Conservation (phyloP, 2,888 invertebrate species). For the Phlogophora meticulosa region DNA sequence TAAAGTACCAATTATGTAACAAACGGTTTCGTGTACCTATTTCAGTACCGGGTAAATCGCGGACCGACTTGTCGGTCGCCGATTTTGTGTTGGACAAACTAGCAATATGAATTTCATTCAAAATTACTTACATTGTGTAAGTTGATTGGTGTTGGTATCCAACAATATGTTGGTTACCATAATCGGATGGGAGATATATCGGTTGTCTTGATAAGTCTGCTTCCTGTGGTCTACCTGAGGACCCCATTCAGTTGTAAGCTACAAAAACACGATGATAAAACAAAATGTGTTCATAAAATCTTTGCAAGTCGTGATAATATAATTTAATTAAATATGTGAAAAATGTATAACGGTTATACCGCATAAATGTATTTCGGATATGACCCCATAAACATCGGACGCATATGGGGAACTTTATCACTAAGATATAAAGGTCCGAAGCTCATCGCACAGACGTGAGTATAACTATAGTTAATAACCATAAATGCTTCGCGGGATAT, state of each 20-base stretch:
- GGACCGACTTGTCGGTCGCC: not conserved
- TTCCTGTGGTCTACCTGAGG: constrained; percentile 13
- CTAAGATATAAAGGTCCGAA: not conserved
- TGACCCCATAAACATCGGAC: too few species aligned
- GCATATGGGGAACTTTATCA: too few species aligned
- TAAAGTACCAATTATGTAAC: constrained; percentile 38
- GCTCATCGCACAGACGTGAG: not conserved
- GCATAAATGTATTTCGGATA: not conserved
- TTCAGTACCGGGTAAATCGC: not conserved
- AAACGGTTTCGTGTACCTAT: constrained; percentile 10
- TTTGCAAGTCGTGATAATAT: constrained; percentile 36
- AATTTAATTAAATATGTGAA: constrained; percentile 33
- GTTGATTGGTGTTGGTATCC: too few species aligned
- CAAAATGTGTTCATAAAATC: constrained; percentile 49
- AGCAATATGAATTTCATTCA: too few species aligned
- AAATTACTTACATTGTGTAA: too few species aligned
- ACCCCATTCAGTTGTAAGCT: constrained; percentile 5
- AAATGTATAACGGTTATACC: not conserved
- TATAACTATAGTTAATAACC: not conserved
- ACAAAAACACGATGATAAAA: not conserved
- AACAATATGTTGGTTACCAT: not conserved
- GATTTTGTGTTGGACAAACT: constrained; percentile 9
- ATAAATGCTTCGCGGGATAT: not conserved
- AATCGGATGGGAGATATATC: constrained; percentile 9
- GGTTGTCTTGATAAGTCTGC: not conserved